phyloP scores from a whole-genome alignment of 1,140 invertebrate genomes.

The Pentalonia nigronervosa region DNA sequence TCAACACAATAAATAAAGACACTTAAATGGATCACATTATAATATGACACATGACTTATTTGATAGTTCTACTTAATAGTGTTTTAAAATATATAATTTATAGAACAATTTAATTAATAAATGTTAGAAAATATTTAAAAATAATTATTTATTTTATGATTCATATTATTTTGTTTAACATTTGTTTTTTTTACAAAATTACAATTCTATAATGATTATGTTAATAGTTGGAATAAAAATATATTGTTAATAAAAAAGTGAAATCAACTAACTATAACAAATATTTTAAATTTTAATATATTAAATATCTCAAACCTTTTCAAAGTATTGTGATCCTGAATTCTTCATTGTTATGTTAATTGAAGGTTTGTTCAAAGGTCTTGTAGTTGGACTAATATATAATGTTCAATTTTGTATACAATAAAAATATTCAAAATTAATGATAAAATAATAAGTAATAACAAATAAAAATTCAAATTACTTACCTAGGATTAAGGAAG shows the following conservation, averaged over 20 bases:
- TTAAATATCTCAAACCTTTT: not conserved
- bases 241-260: not conserved
- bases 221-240: no score
- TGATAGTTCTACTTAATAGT: no score
- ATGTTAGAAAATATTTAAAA: no score
- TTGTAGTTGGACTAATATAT: not conserved
- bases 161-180: no score
- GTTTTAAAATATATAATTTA: no score
- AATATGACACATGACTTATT: no score
- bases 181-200: no score
- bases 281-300: no score
- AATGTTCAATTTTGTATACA: not conserved
- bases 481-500: constrained; percentile 28
- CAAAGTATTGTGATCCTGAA: not conserved
- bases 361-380: not conserved
- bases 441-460: not conserved
- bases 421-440: not conserved
- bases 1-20: no score
- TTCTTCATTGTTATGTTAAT: not conserved
- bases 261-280: not conserved
- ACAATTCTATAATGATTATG: no score
- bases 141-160: no score
- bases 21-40: no score
- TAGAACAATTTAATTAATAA: not conserved
- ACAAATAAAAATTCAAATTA: not conserved